Evolutionary conservation across 2,888 invertebrate species (phyloP).

Genomic region (Tribolium freemani): DNA sequence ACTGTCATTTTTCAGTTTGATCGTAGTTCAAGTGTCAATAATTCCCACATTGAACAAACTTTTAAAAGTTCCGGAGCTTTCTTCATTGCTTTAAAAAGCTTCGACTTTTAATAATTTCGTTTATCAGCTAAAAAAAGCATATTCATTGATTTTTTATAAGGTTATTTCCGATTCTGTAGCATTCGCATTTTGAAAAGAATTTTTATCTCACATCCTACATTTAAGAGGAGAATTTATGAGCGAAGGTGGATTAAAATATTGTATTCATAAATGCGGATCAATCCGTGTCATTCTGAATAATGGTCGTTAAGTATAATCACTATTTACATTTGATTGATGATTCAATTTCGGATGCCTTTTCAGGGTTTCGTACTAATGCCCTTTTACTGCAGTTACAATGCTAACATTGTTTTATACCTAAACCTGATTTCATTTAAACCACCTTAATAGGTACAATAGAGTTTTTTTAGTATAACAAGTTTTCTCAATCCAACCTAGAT

Average conservation of each 20-base stretch:
- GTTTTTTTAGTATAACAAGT: too few relatives aligned
- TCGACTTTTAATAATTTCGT: conserved; percentile 2
- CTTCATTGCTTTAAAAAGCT: conserved; percentile 1
- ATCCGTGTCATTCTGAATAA: conserved; percentile 10
- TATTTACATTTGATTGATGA: conserved; percentile 25
- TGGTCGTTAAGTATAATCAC: not conserved
- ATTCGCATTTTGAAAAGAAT: conserved; percentile 7
- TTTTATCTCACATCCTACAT: not conserved
- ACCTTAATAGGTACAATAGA: too few relatives aligned
- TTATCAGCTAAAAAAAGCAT: not conserved
- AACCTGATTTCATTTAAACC: not conserved
- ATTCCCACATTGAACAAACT: conserved; percentile 1
- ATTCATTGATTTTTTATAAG: not conserved
- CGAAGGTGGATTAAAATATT: conserved; percentile 12
- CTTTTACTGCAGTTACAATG: not conserved
- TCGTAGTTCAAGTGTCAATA: not conserved
- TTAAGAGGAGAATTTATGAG: not conserved
- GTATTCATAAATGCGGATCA: conserved; percentile 14
- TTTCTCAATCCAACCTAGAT: too few relatives aligned
- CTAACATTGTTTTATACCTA: not conserved
- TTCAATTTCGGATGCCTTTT: conserved; percentile 11
- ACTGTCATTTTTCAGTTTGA: not conserved
- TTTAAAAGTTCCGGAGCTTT: conserved; percentile 1
- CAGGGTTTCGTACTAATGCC: not conserved
- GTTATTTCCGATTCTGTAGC: not conserved